Evolutionary conservation across 2,113 vertebrate genomes (phyloP), one percentile per base, ranked within the genome.

Genomic region (western clawed frog (Xenopus tropicalis)): DNA sequence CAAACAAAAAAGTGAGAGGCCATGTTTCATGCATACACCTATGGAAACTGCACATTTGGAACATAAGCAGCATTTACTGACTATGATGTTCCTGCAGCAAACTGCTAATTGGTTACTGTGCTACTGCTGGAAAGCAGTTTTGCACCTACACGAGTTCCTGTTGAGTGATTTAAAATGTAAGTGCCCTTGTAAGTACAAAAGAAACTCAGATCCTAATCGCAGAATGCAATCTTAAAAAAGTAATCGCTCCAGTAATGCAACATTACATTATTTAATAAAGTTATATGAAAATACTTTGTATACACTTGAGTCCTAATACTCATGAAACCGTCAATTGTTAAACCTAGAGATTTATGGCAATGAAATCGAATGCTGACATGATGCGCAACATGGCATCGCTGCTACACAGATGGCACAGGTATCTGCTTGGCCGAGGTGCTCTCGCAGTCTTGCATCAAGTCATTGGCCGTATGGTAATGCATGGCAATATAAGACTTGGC

Each of bases 381-480:
- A 25, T 6, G 1, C 61, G 16, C 62, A 72, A n/a, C n/a, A n/a
- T n/a, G n/a, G n/a, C n/a, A 19, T 1, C 1, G 25, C 0, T 14
- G 71, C 87, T 78, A 98, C 24, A 94, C 93, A 0, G 94, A 97
- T 64, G 97, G 96, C 51, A 96, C 81, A 0, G 96, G 95, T 0
- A 97, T 93, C 81, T 91, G 95, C 79, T 91, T 92, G 29, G 86
- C 84, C 0, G 92, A 89, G 2, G 90, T 86, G 22, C 90, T 92
- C 74, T 93, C 90, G n/a, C 82, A 90, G 80, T 96, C 95, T 43
- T 89, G 88, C 61, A 90, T 84, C 5, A 89, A 58, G 9, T 94
- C 91, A 5, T 86, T 89, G 24, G 91, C 83, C 65, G 91, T 91
- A 84, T 89, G 93, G 61, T 95, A 95, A 78, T 96, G 93, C 93